Evolutionary conservation across 2,888 invertebrate species (phyloP).

Genomic region (Lottia gigantea): DNA sequence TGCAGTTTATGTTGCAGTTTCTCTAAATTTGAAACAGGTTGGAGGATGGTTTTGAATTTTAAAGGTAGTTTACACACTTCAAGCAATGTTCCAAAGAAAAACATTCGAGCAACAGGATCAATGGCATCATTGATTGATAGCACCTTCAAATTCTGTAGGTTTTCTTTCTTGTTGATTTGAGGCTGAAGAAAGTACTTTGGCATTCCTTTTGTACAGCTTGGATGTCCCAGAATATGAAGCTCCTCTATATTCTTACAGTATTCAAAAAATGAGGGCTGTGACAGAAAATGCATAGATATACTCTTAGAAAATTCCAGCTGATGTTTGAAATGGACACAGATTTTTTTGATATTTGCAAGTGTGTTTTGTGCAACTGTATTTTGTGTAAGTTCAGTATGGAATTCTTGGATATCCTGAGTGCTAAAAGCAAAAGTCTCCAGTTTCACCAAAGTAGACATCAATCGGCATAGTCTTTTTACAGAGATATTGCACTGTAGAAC

Average conservation of each 20-base stretch:
- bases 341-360: constrained; percentile 45
- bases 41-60: constrained; percentile 48
- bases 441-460: constrained; percentile 47
- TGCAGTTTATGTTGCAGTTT: constrained; percentile 45
- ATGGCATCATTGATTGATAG: constrained; percentile 61
- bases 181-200: constrained; percentile 60
- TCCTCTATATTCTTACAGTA: constrained; percentile 57
- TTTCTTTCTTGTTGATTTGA: constrained; percentile 52
- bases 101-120: constrained; percentile 62
- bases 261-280: constrained; percentile 59
- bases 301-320: constrained; percentile 42
- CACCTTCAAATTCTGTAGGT: constrained; percentile 50
- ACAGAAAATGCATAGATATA: constrained; percentile 54
- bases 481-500: constrained; percentile 58
- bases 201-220: constrained; percentile 53
- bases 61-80: constrained; percentile 52
- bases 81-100: constrained; percentile 62
- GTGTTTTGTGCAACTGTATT: constrained; percentile 48
- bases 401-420: constrained; percentile 54
- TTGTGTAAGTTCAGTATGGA: constrained; percentile 53
- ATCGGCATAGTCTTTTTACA: constrained; percentile 50
- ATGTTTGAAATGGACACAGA: constrained; percentile 58
- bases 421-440: constrained; percentile 56
- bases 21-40: constrained; percentile 54
- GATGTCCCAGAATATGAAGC: constrained; percentile 58